phyloP scores from a whole-genome alignment of 2,888 invertebrate species.

The Ochropacha duplaris region DNA sequence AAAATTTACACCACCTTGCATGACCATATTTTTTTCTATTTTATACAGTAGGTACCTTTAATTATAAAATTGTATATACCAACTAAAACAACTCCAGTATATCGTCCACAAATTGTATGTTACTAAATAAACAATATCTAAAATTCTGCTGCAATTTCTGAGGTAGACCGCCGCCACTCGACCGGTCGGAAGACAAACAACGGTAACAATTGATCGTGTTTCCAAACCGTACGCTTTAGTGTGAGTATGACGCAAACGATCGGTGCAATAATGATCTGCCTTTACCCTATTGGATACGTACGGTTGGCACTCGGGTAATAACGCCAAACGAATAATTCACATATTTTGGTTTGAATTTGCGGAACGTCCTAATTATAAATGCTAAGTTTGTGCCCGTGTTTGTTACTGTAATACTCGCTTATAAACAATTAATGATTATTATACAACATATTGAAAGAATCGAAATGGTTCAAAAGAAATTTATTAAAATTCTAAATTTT shows the following conservation, averaged over 20 bases:
- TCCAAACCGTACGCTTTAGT: background rate
- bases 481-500: too few species aligned
- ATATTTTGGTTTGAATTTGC: background rate
- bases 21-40: too few species aligned
- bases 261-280: background rate
- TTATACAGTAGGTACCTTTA: too few species aligned
- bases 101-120: background rate
- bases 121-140: background rate
- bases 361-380: background rate
- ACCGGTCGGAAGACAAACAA: slow-evolving; percentile 1
- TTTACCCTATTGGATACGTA: background rate
- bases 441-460: too few species aligned
- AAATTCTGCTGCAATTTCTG: background rate
- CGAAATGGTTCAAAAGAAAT: too few species aligned
- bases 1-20: too few species aligned
- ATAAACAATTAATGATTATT: too few species aligned
- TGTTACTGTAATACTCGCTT: too few species aligned
- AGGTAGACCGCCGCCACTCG: background rate
- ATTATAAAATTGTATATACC: too few species aligned
- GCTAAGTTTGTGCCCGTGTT: too few species aligned
- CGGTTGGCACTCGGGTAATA: background rate
- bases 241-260: background rate
- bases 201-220: slow-evolving; percentile 1
- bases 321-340: background rate
- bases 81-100: background rate